Evolutionary conservation across 2,113 vertebrate species (phyloP).

Genomic region (Plectropomus leopardus): DNA sequence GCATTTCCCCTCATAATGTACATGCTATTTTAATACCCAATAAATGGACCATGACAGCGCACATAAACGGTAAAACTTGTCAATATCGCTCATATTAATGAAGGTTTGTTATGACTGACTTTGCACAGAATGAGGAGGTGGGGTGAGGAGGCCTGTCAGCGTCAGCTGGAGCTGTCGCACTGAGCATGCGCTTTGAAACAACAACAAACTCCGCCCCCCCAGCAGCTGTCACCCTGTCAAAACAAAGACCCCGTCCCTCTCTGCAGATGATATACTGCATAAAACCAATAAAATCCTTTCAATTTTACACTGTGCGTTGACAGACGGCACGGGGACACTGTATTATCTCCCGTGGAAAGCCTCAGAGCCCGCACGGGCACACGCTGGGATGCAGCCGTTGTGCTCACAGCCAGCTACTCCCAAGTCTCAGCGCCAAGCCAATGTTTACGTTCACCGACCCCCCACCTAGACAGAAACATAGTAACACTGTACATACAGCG

Average conservation of each 20-base stretch:
- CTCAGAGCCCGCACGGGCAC: slow-evolving; percentile 8
- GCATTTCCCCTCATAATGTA: neutral
- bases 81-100: neutral
- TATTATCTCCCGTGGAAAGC: slow-evolving; percentile 26
- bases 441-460: slow-evolving; percentile 82
- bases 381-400: slow-evolving; percentile 8
- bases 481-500: slow-evolving; percentile 41
- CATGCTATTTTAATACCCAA: neutral
- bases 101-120: neutral
- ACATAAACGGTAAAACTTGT: neutral
- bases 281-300: slow-evolving; percentile 49
- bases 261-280: slow-evolving; percentile 55
- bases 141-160: slow-evolving; percentile 47
- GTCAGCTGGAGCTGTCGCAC: slow-evolving; percentile 61
- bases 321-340: slow-evolving; percentile 13
- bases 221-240: slow-evolving; percentile 94
- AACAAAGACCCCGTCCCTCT: slow-evolving; percentile 85
- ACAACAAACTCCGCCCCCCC: slow-evolving; percentile 86
- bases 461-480: slow-evolving; percentile 64
- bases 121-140: neutral
- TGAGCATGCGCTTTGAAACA: slow-evolving; percentile 76
- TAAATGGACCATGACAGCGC: neutral
- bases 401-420: slow-evolving; percentile 59
- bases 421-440: slow-evolving; percentile 68
- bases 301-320: neutral